Conservation (phyloP, 2,113 vertebrate species). For the Pachyramphus minor region DNA sequence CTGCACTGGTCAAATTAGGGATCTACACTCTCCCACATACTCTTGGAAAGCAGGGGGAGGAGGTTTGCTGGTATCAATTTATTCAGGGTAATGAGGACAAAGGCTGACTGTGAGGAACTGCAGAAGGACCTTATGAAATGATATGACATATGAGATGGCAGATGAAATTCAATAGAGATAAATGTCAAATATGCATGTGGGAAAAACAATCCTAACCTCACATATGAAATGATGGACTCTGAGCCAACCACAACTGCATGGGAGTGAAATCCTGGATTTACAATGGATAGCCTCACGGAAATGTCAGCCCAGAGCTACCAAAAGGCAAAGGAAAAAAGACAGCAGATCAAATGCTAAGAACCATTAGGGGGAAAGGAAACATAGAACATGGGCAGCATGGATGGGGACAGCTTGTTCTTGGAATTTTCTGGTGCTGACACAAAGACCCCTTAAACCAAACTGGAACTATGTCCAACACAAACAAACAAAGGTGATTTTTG, state of each 20-base stretch:
- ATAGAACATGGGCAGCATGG: not conserved
- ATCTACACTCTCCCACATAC: not conserved
- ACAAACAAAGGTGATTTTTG: not conserved
- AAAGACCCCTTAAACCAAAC: not conserved
- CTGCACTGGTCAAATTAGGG: not conserved
- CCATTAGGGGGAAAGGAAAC: not conserved
- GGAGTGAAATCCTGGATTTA: not conserved
- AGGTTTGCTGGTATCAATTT: not conserved
- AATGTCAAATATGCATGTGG: conserved; percentile 34
- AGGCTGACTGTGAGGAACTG: conserved; percentile 6
- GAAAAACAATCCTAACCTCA: conserved; percentile 1
- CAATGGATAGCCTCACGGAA: not conserved
- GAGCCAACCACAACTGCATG: not conserved
- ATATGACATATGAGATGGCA: conserved; percentile 12
- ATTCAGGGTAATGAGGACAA: conserved; percentile 33
- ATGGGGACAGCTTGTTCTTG: not conserved
- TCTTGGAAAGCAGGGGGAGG: not conserved
- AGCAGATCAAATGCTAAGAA: not conserved
- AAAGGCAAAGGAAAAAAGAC: not conserved
- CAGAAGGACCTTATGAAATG: conserved; percentile 31
- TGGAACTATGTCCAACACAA: not conserved
- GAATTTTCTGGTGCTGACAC: not conserved
- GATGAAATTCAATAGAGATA: conserved; percentile 39
- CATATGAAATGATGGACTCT: conserved; percentile 5
- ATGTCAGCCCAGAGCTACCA: not conserved